phyloP scores from a whole-genome alignment of 2,797 vertebrate genomes.

The Luscinia luscinia region DNA sequence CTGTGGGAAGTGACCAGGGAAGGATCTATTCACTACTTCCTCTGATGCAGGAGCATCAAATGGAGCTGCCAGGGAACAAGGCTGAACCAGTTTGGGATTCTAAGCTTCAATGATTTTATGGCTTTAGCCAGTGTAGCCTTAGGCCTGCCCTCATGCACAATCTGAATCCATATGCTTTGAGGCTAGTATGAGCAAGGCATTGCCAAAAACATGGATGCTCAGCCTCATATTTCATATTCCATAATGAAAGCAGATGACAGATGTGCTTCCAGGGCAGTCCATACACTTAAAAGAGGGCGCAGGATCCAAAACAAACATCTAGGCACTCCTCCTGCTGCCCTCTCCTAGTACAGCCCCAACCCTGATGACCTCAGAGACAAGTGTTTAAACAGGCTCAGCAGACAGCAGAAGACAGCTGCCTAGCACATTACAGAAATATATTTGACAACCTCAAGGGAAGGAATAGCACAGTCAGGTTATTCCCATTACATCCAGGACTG shows the following conservation, averaged over 20 bases:
- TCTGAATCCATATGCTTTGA: neutral
- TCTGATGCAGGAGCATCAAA: rapidly evolving
- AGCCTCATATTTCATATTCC: neutral
- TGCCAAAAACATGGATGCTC: neutral
- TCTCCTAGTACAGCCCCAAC: neutral
- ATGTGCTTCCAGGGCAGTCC: neutral
- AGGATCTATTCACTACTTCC: neutral
- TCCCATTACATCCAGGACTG: neutral
- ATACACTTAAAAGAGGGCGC: neutral
- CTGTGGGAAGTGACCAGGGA: neutral
- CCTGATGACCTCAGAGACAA: neutral
- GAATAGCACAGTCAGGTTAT: neutral
- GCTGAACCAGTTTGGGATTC: neutral
- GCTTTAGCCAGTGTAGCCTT: neutral
- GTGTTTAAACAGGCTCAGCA: neutral
- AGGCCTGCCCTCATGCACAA: neutral
- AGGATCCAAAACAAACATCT: neutral
- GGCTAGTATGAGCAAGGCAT: neutral
- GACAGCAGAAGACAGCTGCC: neutral
- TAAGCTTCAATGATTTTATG: neutral
- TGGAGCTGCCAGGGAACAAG: neutral
- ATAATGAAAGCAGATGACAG: neutral
- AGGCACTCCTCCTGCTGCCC: neutral
- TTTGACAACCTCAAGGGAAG: neutral
- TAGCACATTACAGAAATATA: neutral